Conservation (phyloP, 2,113 vertebrate species). For the Ictalurus punctatus region DNA sequence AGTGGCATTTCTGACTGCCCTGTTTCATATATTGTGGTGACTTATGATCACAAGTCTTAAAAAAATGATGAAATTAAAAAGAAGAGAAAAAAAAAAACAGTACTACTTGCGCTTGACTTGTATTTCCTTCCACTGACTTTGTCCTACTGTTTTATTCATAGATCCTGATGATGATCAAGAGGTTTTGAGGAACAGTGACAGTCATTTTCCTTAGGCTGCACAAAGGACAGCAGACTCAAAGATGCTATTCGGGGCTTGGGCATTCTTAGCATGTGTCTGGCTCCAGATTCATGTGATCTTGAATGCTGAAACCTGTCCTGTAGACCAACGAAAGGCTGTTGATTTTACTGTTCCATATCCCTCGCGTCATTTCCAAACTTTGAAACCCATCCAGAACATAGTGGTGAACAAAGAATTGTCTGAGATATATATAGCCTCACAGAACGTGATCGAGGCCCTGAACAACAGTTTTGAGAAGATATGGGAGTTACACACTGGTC, state of each 20-base stretch:
- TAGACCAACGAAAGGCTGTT: conserved; percentile 54
- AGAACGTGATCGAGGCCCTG: conserved; percentile 79
- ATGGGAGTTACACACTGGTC: conserved; percentile 80
- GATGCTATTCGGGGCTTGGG: conserved; percentile 67
- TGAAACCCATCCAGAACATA: conserved; percentile 79
- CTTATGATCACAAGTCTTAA: neutral
- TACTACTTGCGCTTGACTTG: neutral
- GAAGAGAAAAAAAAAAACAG: too few relatives aligned
- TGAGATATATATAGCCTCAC: conserved; percentile 79
- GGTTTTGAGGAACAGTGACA: conserved; percentile 38
- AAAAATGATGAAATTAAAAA: neutral
- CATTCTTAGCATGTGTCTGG: conserved; percentile 70
- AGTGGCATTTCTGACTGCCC: neutral
- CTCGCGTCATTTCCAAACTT: conserved; percentile 69
- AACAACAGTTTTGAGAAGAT: conserved; percentile 53
- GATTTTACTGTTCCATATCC: conserved; percentile 79
- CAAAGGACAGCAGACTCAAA: conserved; percentile 58
- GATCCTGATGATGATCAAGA: conserved; percentile 42
- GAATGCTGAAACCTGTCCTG: conserved; percentile 69
- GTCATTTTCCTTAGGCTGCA: conserved; percentile 12
- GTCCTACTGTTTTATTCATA: conserved; percentile 29
- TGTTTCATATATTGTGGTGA: neutral
- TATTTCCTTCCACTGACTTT: neutral
- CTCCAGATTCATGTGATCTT: conserved; percentile 61
- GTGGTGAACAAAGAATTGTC: conserved; percentile 46